Conservation (phyloP, 2,888 invertebrate species). For the Himalopsyche tibetana region DNA sequence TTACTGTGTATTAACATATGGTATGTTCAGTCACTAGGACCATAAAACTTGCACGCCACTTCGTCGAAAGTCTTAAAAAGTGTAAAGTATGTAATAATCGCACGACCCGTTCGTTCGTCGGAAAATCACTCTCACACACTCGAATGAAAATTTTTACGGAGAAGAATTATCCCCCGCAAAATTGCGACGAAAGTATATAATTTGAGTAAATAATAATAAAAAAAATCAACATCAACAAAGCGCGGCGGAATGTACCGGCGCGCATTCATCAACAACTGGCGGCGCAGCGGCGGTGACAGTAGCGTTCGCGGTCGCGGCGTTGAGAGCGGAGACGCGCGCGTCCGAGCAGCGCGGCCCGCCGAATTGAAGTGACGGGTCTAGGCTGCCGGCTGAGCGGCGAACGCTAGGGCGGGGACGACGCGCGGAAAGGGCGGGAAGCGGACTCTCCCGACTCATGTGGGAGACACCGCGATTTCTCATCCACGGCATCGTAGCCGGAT, state of each 20-base stretch:
- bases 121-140: conserved; percentile 12
- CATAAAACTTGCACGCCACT: background rate
- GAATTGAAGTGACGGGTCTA: conserved; percentile 44
- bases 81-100: background rate
- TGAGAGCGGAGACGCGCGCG: conserved; percentile 54
- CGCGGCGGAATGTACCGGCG: conserved; percentile 24
- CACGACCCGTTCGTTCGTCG: background rate
- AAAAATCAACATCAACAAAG: conserved; percentile 37
- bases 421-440: conserved; percentile 32
- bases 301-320: conserved; percentile 33
- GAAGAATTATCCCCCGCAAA: background rate
- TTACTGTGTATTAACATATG: no score
- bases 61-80: background rate
- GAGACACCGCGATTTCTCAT: conserved; percentile 47
- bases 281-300: conserved; percentile 41
- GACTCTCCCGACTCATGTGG: background rate
- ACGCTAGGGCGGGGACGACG: conserved; percentile 41
- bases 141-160: background rate
- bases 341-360: conserved; percentile 60
- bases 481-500: conserved; percentile 47
- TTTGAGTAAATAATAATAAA: background rate
- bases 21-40: background rate
- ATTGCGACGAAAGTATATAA: conserved; percentile 12
- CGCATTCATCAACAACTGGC: conserved; percentile 19
- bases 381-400: conserved; percentile 46